Evolutionary conservation across 2,113 vertebrate genomes (phyloP), one percentile per base, ranked within the genome.

Genomic region (Rattus rattus): DNA sequence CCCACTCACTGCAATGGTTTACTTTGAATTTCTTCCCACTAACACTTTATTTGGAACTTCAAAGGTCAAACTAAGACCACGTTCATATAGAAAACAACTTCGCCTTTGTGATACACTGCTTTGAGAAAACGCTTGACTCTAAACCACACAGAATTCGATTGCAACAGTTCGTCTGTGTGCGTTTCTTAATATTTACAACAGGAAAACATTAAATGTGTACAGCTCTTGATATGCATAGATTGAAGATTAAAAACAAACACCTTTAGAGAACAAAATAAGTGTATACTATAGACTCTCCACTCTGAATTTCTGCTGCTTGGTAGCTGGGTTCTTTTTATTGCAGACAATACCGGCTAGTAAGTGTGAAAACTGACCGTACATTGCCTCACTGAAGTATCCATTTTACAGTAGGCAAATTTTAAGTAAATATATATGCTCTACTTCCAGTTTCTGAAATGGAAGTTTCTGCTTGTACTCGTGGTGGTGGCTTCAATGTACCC

Each of bases 1-100:
- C 65, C 43, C 88, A 90, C 83, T 97, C 80, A 94, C 69, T 79
- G 43, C 69, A 86, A 2, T 81, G 36, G 84, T 95, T 97, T 96
- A 92, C 84, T 97, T 94, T 93, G 95, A 96, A 87, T 70, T n/a
- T 54, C 73, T 92, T 93, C 83, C 91, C 87, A 96, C 73, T 84
- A 96, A 95, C 81, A 96, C 12, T 79, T 70, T 28, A 59, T 92
- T 91, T 93, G 70, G 59, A 95, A 56, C 77, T 95, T 88, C 95
- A 86, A 95, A 97, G 83, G 39, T 93, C 86, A 89, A 83, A 77
- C 83, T 86, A 56, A 26, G 63, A 67, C 63, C 30, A 86, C 47
- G 61, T 65, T 96, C n/a, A 86, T 63, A 49, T 79, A 77, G 88
- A 81, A 95, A 96, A 93, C 73, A 95, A 94, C 77, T 94, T 92